Evolutionary conservation across 1,140 invertebrate species (phyloP), one percentile per base, ranked within the genome.

Genomic region (Euura saliciscinereae): DNA sequence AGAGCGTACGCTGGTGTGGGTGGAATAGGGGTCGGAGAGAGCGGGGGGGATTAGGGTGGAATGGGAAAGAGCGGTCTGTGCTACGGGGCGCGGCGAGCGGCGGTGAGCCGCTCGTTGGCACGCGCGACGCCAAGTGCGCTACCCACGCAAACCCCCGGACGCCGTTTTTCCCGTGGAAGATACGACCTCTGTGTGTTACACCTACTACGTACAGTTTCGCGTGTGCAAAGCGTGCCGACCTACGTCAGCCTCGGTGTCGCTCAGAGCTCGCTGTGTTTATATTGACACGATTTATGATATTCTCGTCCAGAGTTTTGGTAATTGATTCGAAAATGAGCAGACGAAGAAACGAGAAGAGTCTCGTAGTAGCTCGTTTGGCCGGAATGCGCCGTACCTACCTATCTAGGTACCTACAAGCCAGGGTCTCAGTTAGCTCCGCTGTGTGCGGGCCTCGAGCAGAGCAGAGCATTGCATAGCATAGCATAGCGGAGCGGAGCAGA

Each of bases 81-180:
- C 43, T 13, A 2, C 66, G 66, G 43, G 66, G 66, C 66, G 13
- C 2, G 51, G 51, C n/a, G 51, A n/a, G 74, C 74, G 59, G 10
- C 13, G 68, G 68, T 8, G 72, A 68, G 69, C 67, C 76, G 77
- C 78, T 80, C 78, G 83, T 83, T 83, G 83, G 85, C 85, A 85
- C 84, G 84, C 84, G 83, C 84, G 82, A 80, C 83, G 80, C 80
- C 78, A 86, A 85, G 78, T 78, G 81, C 78, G 80, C 69, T 81
- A 79, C 79, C 79, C 81, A 82, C 80, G 78, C 76, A 70, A 64
- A 69, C 5, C 66, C 44, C 70, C 74, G 42, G 65, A 13, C 66
- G 11, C 6, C 13, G 51, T 11, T 59, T 59, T 59, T 59, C 3
- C 3, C 51, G 51, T 59, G 51, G 28, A 28, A 28, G 28, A 28